Conservation (phyloP, 1,140 invertebrate genomes). For the Aphis gossypii region DNA sequence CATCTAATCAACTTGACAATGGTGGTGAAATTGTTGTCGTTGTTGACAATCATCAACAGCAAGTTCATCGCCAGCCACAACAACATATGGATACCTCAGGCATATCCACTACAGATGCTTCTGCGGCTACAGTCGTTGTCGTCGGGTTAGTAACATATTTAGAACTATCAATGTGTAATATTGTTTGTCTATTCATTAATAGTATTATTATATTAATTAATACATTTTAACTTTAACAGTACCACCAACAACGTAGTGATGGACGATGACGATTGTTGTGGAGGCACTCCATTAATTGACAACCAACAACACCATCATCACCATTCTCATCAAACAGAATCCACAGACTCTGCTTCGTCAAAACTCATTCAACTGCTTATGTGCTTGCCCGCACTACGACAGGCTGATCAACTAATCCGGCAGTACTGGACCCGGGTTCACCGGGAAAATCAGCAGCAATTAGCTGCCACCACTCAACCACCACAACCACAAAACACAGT, state of each 20-base stretch:
- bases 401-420: constrained; percentile 86
- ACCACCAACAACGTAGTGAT: neutral
- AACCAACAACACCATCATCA: constrained; percentile 8
- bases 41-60: neutral
- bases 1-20: neutral
- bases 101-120: neutral
- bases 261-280: neutral
- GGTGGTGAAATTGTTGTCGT: neutral
- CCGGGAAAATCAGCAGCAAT: constrained; percentile 39
- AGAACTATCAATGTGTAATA: neutral
- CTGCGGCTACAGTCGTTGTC: neutral
- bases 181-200: neutral
- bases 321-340: neutral
- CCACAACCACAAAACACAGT: neutral
- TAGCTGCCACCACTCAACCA: neutral
- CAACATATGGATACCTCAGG: neutral
- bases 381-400: constrained; percentile 85
- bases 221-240: neutral
- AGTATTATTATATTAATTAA: neutral
- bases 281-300: neutral
- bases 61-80: neutral
- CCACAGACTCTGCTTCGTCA: neutral
- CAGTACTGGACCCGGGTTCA: constrained; percentile 90
- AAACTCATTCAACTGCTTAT: constrained; percentile 74
- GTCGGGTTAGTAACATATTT: constrained; percentile 16